phyloP scores from a whole-genome alignment of 2,888 invertebrate species.

The Pogonocherus hispidulus region DNA sequence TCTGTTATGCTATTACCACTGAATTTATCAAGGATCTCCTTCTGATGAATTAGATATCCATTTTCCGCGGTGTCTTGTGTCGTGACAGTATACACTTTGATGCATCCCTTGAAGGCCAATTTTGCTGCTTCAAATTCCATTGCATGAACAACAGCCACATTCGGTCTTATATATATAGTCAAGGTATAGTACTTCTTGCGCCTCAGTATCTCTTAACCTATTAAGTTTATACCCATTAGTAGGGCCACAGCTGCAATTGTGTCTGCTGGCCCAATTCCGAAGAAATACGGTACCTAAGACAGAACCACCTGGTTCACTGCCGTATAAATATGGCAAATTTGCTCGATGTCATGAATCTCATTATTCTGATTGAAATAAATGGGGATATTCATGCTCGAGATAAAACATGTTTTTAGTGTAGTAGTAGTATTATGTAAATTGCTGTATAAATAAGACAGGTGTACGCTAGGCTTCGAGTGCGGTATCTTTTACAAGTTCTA shows the following conservation, averaged over 20 bases:
- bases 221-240: conserved; percentile 8
- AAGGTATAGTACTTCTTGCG: conserved; percentile 1
- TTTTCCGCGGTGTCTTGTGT: too few relatives aligned
- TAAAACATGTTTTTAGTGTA: conserved; percentile 8
- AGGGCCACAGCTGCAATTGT: conserved; percentile 17
- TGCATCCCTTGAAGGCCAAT: too few relatives aligned
- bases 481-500: too few relatives aligned
- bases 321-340: conserved; percentile 18
- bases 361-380: not conserved
- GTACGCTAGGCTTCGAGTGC: too few relatives aligned
- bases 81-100: too few relatives aligned
- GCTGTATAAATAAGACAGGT: too few relatives aligned
- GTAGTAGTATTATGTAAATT: not conserved
- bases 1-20: too few relatives aligned
- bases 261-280: conserved; percentile 3
- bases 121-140: too few relatives aligned
- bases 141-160: too few relatives aligned
- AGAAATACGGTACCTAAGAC: conserved; percentile 16
- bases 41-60: too few relatives aligned
- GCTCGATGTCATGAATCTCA: not conserved
- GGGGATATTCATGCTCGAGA: conserved; percentile 5
- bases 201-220: conserved; percentile 12
- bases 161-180: conserved; percentile 9
- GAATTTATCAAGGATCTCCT: too few relatives aligned
- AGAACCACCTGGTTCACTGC: conserved; percentile 14